Evolutionary conservation across 2,888 invertebrate species (phyloP), one percentile per base, ranked within the genome.

Genomic region (Drosophila antonietae): DNA sequence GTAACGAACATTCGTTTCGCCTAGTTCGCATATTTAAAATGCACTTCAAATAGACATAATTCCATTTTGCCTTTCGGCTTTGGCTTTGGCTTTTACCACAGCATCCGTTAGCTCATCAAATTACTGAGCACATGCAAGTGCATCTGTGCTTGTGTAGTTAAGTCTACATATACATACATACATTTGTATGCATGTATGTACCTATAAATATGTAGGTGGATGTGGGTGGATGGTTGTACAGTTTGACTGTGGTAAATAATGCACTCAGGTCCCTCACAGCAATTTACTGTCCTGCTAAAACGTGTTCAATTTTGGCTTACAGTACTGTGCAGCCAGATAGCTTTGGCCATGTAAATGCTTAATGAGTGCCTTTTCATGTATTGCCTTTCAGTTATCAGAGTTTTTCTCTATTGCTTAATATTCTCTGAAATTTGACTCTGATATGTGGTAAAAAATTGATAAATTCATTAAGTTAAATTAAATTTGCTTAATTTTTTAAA

Each of bases 31-130:
- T 90, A 78, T 86, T 85, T 88, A 80, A 88, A 86, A 70, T 88
- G 89, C 90, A 86, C 85, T 86, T 82, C 67, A 80, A 68, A 66
- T 68, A 68, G 89, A 75, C 83, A 88, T 86, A 90, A 86, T 86
- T 90, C 74, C 79, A 80, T 89, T 86, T 90, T 68, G 70, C 78
- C 63, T 88, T 79, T 79, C 59, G 88, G 73, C 63, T 80, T 76
- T 72, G 58, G n/a, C 18, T 66, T 65, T 72, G 12, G 7, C 41
- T 18, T 39, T n/a, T 58, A 53, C 46, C 41, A 63, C 67, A 60
- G 63, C 68, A 78, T 71, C 61, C 73, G 68, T 71, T 80, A 68
- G 60, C 80, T 82, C 88, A 89, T 89, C 86, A 80, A 85, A 89
- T 74, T 80, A 85, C 88, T 53, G 63, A 72, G 83, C 83, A 78